Conservation (phyloP, 2,888 invertebrate genomes). For the Xylocampa areola region DNA sequence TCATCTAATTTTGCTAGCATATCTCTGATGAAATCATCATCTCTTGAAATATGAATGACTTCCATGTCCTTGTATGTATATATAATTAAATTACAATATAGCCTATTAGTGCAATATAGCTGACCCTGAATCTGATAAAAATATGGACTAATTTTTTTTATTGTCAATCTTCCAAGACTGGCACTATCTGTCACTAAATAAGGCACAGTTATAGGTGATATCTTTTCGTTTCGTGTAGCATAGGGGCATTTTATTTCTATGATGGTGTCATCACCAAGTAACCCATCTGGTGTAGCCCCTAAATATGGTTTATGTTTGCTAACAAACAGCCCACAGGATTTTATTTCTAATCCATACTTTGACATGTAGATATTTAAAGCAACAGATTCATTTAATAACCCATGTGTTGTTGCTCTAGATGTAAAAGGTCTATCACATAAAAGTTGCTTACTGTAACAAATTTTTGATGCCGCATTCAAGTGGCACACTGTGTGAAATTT, state of each 20-base stretch:
- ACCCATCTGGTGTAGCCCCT: constrained; percentile 47
- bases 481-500: constrained; percentile 10
- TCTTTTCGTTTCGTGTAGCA: constrained; percentile 24
- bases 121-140: constrained; percentile 35
- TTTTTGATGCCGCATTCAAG: not conserved
- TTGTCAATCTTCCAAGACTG: constrained; percentile 2
- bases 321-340: constrained; percentile 30
- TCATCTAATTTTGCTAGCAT: constrained; percentile 11
- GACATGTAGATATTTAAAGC: constrained; percentile 1
- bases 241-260: constrained; percentile 51
- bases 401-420: constrained; percentile 10
- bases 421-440: not conserved
- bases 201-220: constrained; percentile 29
- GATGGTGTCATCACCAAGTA: constrained; percentile 35
- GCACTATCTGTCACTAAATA: constrained; percentile 14
- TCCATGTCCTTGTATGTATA: constrained; percentile 44
- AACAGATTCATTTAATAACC: constrained; percentile 2
- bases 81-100: constrained; percentile 45
- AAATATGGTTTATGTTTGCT: constrained; percentile 27
- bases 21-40: constrained; percentile 21
- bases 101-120: constrained; percentile 34
- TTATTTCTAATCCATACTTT: not conserved
- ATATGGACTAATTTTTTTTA: constrained; percentile 16
- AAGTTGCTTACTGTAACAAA: not conserved
- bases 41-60: constrained; percentile 29